Evolutionary conservation across 2,888 invertebrate genomes (phyloP).

Genomic region (Acrobasis repandana): DNA sequence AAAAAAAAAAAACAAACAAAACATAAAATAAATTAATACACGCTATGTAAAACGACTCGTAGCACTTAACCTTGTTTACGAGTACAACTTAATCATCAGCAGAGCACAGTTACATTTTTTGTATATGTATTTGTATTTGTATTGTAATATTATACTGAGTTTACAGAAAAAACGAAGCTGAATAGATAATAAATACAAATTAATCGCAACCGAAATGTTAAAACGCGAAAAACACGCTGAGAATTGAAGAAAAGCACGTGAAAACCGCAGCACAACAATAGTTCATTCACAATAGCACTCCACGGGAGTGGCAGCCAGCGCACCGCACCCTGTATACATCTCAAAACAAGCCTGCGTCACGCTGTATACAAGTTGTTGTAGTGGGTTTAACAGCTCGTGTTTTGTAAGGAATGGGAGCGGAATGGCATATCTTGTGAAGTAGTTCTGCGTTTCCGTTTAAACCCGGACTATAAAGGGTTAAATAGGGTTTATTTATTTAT

Average conservation of each 20-base stretch:
- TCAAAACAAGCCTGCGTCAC: not conserved
- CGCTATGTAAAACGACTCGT: no score
- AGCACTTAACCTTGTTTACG: no score
- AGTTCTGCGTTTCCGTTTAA: no score
- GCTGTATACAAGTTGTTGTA: constrained; percentile 1
- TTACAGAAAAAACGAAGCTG: no score
- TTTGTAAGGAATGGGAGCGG: not conserved
- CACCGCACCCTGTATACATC: not conserved
- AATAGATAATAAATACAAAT: not conserved
- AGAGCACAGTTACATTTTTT: no score
- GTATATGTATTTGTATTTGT: no score
- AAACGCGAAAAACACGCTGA: not conserved
- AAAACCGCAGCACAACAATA: not conserved
- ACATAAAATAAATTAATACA: no score
- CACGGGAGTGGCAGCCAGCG: constrained; percentile 8
- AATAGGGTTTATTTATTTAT: no score
- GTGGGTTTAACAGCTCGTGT: not conserved
- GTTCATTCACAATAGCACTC: constrained; percentile 16
- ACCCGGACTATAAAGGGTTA: no score
- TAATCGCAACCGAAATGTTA: not conserved
- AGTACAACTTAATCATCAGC: no score
- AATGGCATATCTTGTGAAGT: not conserved
- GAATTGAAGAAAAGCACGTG: not conserved
- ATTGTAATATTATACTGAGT: no score
- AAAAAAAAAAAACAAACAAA: no score